Conservation (phyloP, 2,888 invertebrate species). For the Tortrix viridana region DNA sequence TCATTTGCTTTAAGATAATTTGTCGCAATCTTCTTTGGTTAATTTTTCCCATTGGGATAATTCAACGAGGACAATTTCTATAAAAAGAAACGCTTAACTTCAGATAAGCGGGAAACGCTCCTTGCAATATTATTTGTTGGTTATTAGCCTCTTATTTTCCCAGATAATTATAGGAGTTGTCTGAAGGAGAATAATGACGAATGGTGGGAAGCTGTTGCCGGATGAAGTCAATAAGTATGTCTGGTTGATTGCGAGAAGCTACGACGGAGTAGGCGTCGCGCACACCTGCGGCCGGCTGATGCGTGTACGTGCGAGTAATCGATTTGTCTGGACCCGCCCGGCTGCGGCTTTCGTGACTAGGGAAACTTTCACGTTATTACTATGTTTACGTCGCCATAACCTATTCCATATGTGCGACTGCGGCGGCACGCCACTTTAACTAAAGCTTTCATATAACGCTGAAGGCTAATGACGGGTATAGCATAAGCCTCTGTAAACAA, state of each 20-base stretch:
- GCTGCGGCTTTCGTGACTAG: conserved; percentile 64
- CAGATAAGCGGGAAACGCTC: conserved; percentile 48
- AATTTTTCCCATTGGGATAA: conserved; percentile 48
- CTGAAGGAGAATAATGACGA: conserved; percentile 51
- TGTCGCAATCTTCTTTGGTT: conserved; percentile 52
- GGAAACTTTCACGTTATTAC: conserved; percentile 65
- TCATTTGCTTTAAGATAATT: conserved; percentile 51
- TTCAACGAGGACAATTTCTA: conserved; percentile 42
- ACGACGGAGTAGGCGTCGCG: conserved; percentile 59
- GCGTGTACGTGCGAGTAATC: conserved; percentile 68
- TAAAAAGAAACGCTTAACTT: conserved; percentile 42
- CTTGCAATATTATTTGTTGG: conserved; percentile 39
- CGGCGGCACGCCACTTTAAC: conserved; percentile 51
- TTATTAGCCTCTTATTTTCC: conserved; percentile 43
- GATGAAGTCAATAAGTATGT: conserved; percentile 52
- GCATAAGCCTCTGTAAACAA: conserved; percentile 57
- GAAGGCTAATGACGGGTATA: conserved; percentile 58
- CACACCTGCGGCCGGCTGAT: conserved; percentile 65
- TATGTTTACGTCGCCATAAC: conserved; percentile 67
- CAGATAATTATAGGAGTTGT: conserved; percentile 44
- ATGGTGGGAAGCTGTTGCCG: conserved; percentile 45
- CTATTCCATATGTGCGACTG: conserved; percentile 60
- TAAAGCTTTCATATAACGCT: conserved; percentile 59
- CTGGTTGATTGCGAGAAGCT: conserved; percentile 48
- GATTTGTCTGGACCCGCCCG: conserved; percentile 73